A percentile compares a stretch with the other conserved stretches of the same genome.
Evolutionary conservation across 2,797 vertebrate genomes (phyloP).

Genomic region (Rhadinocentrus ornatus): DNA sequence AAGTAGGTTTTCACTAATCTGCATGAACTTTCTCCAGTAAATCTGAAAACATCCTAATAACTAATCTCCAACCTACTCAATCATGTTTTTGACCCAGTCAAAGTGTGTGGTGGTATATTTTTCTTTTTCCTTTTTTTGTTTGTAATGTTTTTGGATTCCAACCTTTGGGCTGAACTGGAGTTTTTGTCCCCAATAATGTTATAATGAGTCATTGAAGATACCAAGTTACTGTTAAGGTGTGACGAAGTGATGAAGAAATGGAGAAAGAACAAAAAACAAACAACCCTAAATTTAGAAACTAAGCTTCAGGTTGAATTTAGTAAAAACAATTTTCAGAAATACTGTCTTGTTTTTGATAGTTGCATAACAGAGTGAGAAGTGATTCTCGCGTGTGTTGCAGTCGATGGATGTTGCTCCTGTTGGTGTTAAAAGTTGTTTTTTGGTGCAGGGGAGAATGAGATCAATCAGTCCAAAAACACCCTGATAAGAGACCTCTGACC

Average conservation of each 20-base stretch:
- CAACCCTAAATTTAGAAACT: background rate
- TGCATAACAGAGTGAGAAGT: slow-evolving; percentile 5
- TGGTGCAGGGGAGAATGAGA: slow-evolving; percentile 15
- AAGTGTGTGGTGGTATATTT: too few relatives aligned
- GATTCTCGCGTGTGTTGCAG: slow-evolving; percentile 1
- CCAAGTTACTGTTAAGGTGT: too few relatives aligned
- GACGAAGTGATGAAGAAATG: background rate
- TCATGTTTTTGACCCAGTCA: too few relatives aligned
- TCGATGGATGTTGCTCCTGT: slow-evolving; percentile 12
- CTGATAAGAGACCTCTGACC: slow-evolving; percentile 45
- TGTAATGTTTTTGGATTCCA: too few relatives aligned
- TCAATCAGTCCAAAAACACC: slow-evolving; percentile 37
- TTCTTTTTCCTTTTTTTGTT: too few relatives aligned
- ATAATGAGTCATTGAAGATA: too few relatives aligned
- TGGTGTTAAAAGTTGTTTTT: slow-evolving; percentile 24
- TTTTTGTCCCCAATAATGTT: too few relatives aligned
- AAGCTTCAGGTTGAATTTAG: background rate
- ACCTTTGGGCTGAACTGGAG: too few relatives aligned
- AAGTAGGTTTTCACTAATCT: background rate
- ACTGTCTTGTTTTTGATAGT: background rate
- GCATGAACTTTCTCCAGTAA: background rate
- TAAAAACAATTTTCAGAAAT: background rate
- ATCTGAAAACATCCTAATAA: background rate
- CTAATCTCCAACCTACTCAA: too few relatives aligned
- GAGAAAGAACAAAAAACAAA: too few relatives aligned